These are phyloP conservation scores for Notodonta ziczac DNA, from an alignment of 2,888 invertebrate genomes.

Conservation along the genomic window DNA sequence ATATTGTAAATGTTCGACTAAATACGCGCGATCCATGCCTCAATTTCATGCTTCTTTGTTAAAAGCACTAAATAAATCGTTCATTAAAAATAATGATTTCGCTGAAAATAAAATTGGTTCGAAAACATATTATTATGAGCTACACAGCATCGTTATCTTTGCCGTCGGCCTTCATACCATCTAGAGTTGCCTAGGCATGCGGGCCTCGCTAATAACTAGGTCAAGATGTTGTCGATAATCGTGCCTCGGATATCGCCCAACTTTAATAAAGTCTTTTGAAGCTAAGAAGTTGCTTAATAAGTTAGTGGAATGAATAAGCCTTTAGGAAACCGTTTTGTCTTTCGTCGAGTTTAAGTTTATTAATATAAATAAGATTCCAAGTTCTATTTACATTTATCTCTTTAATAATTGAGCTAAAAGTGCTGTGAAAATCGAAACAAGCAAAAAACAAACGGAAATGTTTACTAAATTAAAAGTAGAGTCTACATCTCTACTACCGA, in stretches of 20 bases:
- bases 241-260: slow-evolving; percentile 15
- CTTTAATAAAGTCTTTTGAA: slow-evolving; percentile 7
- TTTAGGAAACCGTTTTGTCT: no score
- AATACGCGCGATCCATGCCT: no score
- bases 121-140: neutral
- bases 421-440: no score
- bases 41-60: no score
- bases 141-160: neutral
- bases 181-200: neutral
- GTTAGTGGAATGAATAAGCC: neutral
- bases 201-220: slow-evolving; percentile 5
- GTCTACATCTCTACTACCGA: neutral
- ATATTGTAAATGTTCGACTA: no score
- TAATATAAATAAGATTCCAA: no score
- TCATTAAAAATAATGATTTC: neutral
- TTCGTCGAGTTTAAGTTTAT: no score
- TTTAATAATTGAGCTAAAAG: neutral
- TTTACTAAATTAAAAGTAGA: neutral
- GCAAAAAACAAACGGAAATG: neutral
- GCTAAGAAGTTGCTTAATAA: slow-evolving; percentile 1
- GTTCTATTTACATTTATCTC: no score
- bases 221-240: slow-evolving; percentile 19
- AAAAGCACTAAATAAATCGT: neutral
- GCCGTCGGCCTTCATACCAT: neutral
- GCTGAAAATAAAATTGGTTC: no score